Percentiles rank a stretch among this genome's conserved stretches.
Conservation (phyloP, 2,888 invertebrate genomes). For the Drosophila colorata region DNA sequence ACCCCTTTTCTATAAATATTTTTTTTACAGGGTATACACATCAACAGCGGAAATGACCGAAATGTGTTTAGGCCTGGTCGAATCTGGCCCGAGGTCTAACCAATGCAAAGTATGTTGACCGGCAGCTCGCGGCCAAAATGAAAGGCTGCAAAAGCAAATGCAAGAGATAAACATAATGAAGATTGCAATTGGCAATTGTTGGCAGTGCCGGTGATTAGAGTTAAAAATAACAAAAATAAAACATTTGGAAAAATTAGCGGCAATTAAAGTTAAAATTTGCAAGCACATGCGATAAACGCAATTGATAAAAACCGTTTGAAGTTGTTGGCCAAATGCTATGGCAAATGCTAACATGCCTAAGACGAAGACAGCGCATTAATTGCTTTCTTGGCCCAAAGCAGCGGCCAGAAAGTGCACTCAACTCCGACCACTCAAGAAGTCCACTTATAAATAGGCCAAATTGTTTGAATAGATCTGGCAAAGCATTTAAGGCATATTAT, state of each 20-base stretch:
- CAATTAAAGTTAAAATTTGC: conserved; percentile 69
- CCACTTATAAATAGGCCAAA: conserved; percentile 15
- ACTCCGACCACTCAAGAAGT: conserved; percentile 6
- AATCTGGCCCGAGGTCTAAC: conserved; percentile 13
- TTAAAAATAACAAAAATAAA: conserved; percentile 8
- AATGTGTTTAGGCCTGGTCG: conserved; percentile 37
- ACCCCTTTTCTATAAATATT: no score
- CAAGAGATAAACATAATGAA: conserved; percentile 68
- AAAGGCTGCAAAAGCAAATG: conserved; percentile 63
- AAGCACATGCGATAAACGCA: conserved; percentile 55
- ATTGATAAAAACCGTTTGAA: conserved; percentile 67
- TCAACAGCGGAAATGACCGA: conserved; percentile 48
- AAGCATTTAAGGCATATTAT: not conserved
- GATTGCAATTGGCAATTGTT: conserved; percentile 70
- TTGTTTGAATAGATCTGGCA: not conserved
- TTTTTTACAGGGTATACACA: not conserved
- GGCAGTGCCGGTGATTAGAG: conserved; percentile 31
- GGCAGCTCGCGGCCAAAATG: conserved; percentile 50
- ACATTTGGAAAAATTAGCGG: conserved; percentile 51
- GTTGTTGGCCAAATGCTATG: conserved; percentile 29
- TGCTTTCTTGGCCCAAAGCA: conserved; percentile 13
- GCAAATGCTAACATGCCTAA: conserved; percentile 23
- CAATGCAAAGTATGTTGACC: conserved; percentile 6
- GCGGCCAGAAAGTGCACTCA: conserved; percentile 2
- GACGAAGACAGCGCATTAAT: conserved; percentile 37